These are phyloP conservation scores for Eptesicus fuscus DNA, from an alignment of 2,113 vertebrate species.

Conservation along the genomic window DNA sequence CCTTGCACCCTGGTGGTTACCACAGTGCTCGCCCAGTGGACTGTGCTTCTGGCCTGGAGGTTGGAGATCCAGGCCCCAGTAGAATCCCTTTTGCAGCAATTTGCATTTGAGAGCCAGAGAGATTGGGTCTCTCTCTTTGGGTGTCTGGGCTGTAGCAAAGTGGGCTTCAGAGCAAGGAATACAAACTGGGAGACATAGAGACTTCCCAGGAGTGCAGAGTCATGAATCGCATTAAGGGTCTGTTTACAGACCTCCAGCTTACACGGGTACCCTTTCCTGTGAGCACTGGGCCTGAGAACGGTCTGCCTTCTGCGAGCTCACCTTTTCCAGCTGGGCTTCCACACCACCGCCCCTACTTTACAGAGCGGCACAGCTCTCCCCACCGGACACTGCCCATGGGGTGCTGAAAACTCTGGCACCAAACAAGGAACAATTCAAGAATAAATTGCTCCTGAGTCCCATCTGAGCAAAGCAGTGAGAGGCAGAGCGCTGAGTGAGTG, in stretches of 20 bases:
- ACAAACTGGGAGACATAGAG: neutral
- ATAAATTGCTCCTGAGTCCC: neutral
- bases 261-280: neutral
- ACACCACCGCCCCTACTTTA: neutral
- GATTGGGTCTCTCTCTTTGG: neutral
- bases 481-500: neutral
- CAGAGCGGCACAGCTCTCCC: neutral
- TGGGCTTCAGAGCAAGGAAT: neutral
- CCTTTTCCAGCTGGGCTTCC: neutral
- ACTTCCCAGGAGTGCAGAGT: neutral
- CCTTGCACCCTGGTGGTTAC: no score
- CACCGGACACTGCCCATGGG: neutral
- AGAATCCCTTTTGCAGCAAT: neutral
- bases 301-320: neutral
- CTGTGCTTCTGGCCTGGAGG: neutral
- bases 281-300: no score
- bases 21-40: accelerated
- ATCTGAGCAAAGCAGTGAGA: neutral
- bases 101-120: neutral
- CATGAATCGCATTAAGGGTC: neutral
- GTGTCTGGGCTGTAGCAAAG: neutral
- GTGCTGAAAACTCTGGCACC: neutral
- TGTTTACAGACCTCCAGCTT: neutral
- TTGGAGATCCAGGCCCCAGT: neutral
- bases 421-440: neutral